Evolutionary conservation across 2,113 vertebrate genomes (phyloP).

Genomic region (Pseudorasbora parva): DNA sequence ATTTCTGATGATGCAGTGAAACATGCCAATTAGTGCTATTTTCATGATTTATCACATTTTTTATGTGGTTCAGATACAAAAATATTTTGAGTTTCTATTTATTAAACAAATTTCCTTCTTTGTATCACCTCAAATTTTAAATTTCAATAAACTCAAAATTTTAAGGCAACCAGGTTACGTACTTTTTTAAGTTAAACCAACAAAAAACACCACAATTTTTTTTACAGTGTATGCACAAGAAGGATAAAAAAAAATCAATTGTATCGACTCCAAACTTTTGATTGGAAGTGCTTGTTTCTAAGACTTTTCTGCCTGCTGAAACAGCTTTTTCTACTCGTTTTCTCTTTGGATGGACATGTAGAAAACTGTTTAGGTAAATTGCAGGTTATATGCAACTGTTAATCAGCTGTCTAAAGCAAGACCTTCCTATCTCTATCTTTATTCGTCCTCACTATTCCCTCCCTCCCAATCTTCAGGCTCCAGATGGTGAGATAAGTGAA

Average conservation of each 20-base stretch:
- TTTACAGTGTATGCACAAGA: too few relatives aligned
- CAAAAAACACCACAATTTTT: too few relatives aligned
- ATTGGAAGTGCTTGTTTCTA: neutral
- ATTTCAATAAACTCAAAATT: too few relatives aligned
- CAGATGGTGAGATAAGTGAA: conserved; percentile 73
- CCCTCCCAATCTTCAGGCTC: conserved; percentile 43
- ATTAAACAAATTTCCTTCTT: too few relatives aligned
- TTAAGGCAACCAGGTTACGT: too few relatives aligned
- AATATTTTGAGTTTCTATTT: too few relatives aligned
- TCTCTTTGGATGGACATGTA: neutral
- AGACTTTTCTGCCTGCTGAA: neutral
- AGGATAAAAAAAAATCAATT: neutral
- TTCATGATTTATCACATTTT: too few relatives aligned
- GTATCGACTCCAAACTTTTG: neutral
- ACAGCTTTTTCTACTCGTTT: neutral
- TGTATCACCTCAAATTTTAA: too few relatives aligned
- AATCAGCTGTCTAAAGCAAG: neutral
- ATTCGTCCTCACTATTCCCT: neutral
- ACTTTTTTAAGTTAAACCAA: too few relatives aligned
- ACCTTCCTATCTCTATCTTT: conserved; percentile 8
- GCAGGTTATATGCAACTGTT: neutral
- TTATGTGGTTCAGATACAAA: too few relatives aligned
- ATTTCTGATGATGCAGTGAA: too few relatives aligned
- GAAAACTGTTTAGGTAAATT: neutral
- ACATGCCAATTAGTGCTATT: too few relatives aligned